Base-by-base conservation (phyloP, 2,888 invertebrate genomes). In the Nephrocerus scutellatus region DNA sequence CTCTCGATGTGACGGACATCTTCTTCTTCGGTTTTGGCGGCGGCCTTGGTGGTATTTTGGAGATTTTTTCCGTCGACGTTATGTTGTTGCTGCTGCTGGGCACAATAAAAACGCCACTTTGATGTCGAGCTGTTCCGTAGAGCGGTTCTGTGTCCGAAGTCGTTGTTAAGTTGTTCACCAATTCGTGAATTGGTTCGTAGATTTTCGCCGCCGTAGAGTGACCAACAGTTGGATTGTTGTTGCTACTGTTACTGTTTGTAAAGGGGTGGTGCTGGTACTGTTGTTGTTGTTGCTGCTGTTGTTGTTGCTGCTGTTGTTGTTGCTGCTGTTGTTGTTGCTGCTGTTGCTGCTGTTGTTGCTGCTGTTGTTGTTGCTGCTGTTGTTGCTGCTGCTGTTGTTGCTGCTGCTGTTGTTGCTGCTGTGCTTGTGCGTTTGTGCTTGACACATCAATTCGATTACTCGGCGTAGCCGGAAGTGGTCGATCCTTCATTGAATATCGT, bases 21-120 rank as follows among this genome's bases (percentile, higher is more conserved):
- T 82, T 79, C 73, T 85, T 86, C 69, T 84, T 86, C 35, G 85
- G 85, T 54, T 85, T 85, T 19, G 86, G 86, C 9, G 87, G 87
- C 30, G 86, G 86, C 55, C 84, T 74, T 2, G 88, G 88, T 10
- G 87, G 87, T 42, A 86, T 79, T 68, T 88, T 87, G 15, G 76
- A 71, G 16, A 57, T 42, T 46, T 66, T 65, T 49, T 30, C 50
- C 33, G 20, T 26, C 25, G 5, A 14, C 22, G 18, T 12, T 15
- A 20, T 48, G 48, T 48, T 16, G 37, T 44, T 36, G 36, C 36
- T 10, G 28, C 26, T 48, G 40, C 50, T 56, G 13, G 65, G 62
- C 39, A 66, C 51, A 50, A 64, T 63, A 40, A 63, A 59, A 3
- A 63, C 56, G 13, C 59, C 59, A 36, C 52, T 50, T 30, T 60